These are phyloP conservation scores for Bradypodion ventrale DNA, from an alignment of 2,797 vertebrate genomes.

Conservation along the genomic window DNA sequence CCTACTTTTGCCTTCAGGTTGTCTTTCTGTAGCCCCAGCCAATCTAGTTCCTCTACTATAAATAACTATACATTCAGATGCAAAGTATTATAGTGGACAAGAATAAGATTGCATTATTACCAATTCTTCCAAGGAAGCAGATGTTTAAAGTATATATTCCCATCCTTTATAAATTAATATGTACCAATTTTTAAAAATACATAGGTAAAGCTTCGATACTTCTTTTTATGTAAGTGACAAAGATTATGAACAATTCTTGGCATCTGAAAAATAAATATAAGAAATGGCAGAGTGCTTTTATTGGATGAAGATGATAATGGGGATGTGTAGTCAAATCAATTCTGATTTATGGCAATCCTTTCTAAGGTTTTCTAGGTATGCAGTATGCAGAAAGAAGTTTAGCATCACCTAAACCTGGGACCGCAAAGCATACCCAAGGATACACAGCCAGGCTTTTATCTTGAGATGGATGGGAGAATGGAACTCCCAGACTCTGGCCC, in stretches of 20 bases:
- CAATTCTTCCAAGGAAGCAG: conserved; percentile 1
- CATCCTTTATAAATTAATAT: conserved; percentile 23
- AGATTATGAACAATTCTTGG: conserved; percentile 34
- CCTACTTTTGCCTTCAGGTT: conserved; percentile 50
- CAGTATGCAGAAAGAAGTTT: too few species aligned
- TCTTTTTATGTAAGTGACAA: conserved; percentile 30
- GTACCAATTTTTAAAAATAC: background rate
- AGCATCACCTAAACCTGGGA: too few species aligned
- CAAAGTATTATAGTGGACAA: background rate
- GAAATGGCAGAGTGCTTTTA: background rate
- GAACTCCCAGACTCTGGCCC: too few species aligned
- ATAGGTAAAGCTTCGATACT: conserved; percentile 18
- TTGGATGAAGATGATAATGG: too few species aligned
- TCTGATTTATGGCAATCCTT: too few species aligned
- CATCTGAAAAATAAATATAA: conserved; percentile 43
- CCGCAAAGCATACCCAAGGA: too few species aligned
- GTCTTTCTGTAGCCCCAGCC: conserved; percentile 23
- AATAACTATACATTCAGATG: conserved; percentile 34
- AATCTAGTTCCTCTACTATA: background rate
- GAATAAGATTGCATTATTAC: conserved; percentile 16
- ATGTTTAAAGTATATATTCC: background rate
- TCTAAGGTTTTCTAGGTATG: too few species aligned
- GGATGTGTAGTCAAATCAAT: too few species aligned
- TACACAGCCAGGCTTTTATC: too few species aligned
- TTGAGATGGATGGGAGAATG: too few species aligned